Evolutionary conservation across 1,140 invertebrate genomes (phyloP).

Genomic region (Papilio polytes): DNA sequence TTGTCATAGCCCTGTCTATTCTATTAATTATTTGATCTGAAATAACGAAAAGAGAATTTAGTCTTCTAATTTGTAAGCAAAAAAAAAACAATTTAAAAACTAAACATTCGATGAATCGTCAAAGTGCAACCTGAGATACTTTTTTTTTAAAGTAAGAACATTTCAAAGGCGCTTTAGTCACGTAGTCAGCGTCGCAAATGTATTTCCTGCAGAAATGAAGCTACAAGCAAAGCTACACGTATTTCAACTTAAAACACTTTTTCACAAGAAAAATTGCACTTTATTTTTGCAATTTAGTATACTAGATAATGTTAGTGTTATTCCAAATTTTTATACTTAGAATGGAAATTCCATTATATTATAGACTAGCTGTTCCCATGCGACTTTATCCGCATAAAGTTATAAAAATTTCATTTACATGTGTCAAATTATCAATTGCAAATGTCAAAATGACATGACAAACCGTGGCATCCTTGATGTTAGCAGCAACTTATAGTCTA

Average conservation of each 20-base stretch:
- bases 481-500: too few relatives aligned
- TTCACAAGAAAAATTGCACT: background rate
- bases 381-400: too few relatives aligned
- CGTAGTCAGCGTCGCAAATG: conserved; percentile 28
- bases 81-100: background rate
- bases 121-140: background rate
- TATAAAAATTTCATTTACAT: too few relatives aligned
- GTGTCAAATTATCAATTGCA: too few relatives aligned
- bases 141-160: background rate
- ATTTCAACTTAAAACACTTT: conserved; percentile 32
- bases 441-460: too few relatives aligned
- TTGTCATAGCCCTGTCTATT: too few relatives aligned
- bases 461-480: too few relatives aligned
- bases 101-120: background rate
- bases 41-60: too few relatives aligned
- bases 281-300: background rate
- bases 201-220: conserved; percentile 33
- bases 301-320: background rate
- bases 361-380: too few relatives aligned
- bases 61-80: background rate
- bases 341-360: too few relatives aligned
- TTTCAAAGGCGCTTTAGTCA: conserved; percentile 26
- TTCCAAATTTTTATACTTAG: background rate
- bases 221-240: conserved; percentile 25
- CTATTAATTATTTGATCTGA: background rate